Conservation (phyloP, 92 coral and sea anemone genomes). For the Meandrina meandrites region DNA sequence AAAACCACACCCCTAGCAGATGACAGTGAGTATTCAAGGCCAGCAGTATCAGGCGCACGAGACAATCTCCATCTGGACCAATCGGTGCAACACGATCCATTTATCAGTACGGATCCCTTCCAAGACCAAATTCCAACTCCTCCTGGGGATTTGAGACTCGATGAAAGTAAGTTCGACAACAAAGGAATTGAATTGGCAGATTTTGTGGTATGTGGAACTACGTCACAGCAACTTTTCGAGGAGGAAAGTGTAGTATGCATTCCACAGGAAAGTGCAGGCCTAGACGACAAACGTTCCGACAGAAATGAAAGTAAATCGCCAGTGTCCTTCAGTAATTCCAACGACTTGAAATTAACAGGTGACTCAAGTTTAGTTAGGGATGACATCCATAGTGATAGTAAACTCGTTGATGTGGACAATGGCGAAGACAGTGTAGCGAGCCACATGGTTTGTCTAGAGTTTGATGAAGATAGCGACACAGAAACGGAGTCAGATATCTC, state of each 20-base stretch:
- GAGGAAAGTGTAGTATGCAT: not conserved
- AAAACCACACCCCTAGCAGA: not conserved
- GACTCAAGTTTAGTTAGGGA: not conserved
- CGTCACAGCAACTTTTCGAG: too few relatives aligned
- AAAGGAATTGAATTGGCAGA: not conserved
- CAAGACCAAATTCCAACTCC: not conserved
- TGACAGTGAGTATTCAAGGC: not conserved
- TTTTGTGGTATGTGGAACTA: not conserved
- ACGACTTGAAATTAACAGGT: not conserved
- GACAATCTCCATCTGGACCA: not conserved
- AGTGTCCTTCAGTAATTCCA: not conserved
- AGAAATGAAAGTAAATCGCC: not conserved
- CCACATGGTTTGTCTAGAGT: constrained; percentile 1
- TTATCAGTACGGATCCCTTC: not conserved
- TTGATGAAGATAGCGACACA: constrained; percentile 3
- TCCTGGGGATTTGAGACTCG: not conserved
- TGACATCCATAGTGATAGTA: not conserved
- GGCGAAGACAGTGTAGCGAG: not conserved
- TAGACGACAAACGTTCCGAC: not conserved
- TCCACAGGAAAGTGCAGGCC: not conserved
- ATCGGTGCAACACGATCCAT: not conserved
- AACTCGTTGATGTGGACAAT: not conserved
- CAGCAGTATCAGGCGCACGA: not conserved
- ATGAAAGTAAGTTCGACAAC: constrained; percentile 11
- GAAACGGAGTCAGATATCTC: constrained; percentile 23